Conservation (phyloP, 2,888 invertebrate genomes). For the Drosophila mimica region DNA sequence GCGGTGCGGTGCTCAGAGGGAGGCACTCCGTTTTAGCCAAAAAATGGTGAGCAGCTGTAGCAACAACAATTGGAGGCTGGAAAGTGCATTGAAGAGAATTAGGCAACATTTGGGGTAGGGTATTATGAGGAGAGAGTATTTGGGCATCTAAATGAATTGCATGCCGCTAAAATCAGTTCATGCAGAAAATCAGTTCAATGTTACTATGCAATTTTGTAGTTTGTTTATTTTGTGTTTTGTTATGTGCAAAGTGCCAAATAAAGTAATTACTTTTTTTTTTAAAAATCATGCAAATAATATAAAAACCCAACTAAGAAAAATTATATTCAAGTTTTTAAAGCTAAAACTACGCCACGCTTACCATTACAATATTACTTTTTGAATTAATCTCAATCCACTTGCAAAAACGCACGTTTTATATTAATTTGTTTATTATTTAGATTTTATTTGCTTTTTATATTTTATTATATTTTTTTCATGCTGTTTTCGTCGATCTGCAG, state of each 20-base stretch:
- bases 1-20: slow-evolving; percentile 36
- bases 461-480: slow-evolving; percentile 53
- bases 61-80: slow-evolving; percentile 77
- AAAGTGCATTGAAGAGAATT: slow-evolving; percentile 70
- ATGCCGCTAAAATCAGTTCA: slow-evolving; percentile 56
- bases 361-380: slow-evolving; percentile 33
- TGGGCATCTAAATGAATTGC: slow-evolving; percentile 32
- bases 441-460: slow-evolving; percentile 49
- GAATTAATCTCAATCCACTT: slow-evolving; percentile 29
- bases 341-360: slow-evolving; percentile 50
- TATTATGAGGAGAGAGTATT: slow-evolving; percentile 5
- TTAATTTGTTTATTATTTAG: slow-evolving; percentile 40
- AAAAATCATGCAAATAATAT: slow-evolving; percentile 54
- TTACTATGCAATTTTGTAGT: slow-evolving; percentile 33
- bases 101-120: slow-evolving; percentile 16
- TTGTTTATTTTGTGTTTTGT: slow-evolving; percentile 29
- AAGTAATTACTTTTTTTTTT: slow-evolving; percentile 11
- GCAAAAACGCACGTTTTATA: slow-evolving; percentile 32
- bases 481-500: slow-evolving; percentile 50
- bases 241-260: slow-evolving; percentile 52
- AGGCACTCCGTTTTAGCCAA: slow-evolving; percentile 71
- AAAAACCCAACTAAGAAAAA: slow-evolving; percentile 17
- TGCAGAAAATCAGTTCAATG: slow-evolving; percentile 52
- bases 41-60: slow-evolving; percentile 76
- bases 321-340: neutral